phyloP scores from a whole-genome alignment of 2,888 invertebrate species.

The Nephrocerus scutellatus region DNA sequence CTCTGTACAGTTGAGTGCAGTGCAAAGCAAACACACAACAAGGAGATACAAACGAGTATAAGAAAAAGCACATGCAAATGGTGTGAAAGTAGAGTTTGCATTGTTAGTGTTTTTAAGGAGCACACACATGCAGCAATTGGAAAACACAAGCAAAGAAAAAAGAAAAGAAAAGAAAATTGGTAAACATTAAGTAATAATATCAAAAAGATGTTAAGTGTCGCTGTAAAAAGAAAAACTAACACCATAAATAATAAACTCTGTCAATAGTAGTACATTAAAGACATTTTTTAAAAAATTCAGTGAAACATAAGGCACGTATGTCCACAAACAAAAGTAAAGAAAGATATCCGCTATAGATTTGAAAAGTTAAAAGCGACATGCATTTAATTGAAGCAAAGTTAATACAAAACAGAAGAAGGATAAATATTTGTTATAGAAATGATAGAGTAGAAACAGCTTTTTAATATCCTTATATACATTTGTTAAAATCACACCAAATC shows the following conservation, averaged over 20 bases:
- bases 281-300: conserved; percentile 1
- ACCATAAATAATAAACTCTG: no score
- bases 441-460: no score
- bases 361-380: conserved; percentile 1
- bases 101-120: conserved; percentile 17
- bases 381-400: conserved; percentile 1
- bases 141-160: not conserved
- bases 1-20: conserved; percentile 52
- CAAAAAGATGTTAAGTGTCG: conserved; percentile 13
- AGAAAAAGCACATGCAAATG: conserved; percentile 3
- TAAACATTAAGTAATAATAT: conserved; percentile 13
- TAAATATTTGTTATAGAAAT: not conserved
- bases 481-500: no score
- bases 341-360: no score
- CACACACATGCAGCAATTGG: not conserved
- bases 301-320: conserved; percentile 1
- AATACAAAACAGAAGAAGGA: not conserved
- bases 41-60: conserved; percentile 6
- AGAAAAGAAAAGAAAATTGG: conserved; percentile 1
- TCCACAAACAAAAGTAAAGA: not conserved
- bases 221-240: conserved; percentile 15
- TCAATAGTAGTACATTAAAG: conserved; percentile 12
- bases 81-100: conserved; percentile 12
- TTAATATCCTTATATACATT: no score
- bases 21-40: not conserved